Conservation (phyloP, 2,888 invertebrate genomes). For the Drosophila nigritarsus region DNA sequence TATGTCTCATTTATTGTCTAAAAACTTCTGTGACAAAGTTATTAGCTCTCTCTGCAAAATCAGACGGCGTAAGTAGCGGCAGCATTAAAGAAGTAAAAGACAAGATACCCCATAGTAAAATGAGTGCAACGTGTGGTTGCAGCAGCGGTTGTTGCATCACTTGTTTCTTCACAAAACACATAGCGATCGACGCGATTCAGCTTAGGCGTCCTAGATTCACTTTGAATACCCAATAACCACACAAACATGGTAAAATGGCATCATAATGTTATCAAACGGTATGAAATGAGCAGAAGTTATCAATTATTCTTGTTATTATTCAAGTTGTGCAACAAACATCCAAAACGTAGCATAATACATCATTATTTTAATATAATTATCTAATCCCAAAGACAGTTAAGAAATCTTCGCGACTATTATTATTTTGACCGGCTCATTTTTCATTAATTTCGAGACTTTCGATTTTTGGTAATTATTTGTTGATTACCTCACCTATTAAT, state of each 20-base stretch:
- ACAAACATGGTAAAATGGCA: neutral
- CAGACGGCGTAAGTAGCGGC: neutral
- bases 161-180: conserved; percentile 39
- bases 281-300: neutral
- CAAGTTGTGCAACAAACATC: neutral
- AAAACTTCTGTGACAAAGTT: too few relatives aligned
- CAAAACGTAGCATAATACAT: neutral
- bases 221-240: neutral
- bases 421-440: neutral
- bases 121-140: neutral
- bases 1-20: neutral
- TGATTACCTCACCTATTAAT: neutral
- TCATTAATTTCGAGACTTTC: neutral
- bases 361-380: neutral
- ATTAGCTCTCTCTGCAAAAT: too few relatives aligned
- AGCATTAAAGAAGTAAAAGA: neutral
- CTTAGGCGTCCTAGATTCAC: neutral
- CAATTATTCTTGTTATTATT: neutral
- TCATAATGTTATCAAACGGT: neutral
- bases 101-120: conserved; percentile 4
- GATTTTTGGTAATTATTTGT: neutral
- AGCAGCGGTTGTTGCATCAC: conserved; percentile 41
- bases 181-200: conserved; percentile 7
- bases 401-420: neutral
- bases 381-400: neutral